Conservation (phyloP, 2,888 invertebrate species). For the Sceliomorpha sp. region DNA sequence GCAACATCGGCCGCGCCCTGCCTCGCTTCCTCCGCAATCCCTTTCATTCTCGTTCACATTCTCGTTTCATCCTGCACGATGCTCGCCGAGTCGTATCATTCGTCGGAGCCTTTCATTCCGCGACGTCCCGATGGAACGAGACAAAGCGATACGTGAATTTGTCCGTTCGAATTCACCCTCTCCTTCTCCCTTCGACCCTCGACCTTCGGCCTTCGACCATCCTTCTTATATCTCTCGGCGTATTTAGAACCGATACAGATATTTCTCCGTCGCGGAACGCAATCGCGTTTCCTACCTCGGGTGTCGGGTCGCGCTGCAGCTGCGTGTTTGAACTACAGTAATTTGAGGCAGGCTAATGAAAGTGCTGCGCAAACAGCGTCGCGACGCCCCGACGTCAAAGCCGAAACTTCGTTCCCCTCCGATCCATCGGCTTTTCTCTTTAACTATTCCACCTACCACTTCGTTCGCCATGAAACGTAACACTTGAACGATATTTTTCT, state of each 20-base stretch:
- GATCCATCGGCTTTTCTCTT: slow-evolving; percentile 57
- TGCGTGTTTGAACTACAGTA: slow-evolving; percentile 77
- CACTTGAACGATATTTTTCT: slow-evolving; percentile 64
- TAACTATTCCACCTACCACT: slow-evolving; percentile 48
- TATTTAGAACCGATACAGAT: slow-evolving; percentile 64
- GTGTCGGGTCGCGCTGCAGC: slow-evolving; percentile 62
- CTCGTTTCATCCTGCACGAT: slow-evolving; percentile 34
- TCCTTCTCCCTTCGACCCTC: slow-evolving; percentile 16
- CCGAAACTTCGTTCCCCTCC: slow-evolving; percentile 67
- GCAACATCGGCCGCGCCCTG: slow-evolving; percentile 38
- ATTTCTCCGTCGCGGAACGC: slow-evolving; percentile 74
- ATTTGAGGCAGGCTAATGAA: slow-evolving; percentile 79
- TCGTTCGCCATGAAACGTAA: slow-evolving; percentile 59
- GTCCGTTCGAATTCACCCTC: no score
- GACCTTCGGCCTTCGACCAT: no score
- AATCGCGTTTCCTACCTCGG: slow-evolving; percentile 68
- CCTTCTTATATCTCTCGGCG: slow-evolving; percentile 49
- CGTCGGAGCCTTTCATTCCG: slow-evolving; percentile 40
- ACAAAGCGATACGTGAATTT: slow-evolving; percentile 34
- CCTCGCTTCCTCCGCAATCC: slow-evolving; percentile 45
- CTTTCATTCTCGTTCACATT: slow-evolving; percentile 51
- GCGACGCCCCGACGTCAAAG: slow-evolving; percentile 78
- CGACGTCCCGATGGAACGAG: slow-evolving; percentile 43
- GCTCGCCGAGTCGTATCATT: slow-evolving; percentile 34
- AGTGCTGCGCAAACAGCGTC: slow-evolving; percentile 78